Conservation (phyloP, 2,113 vertebrate genomes). For the Aythya baeri region DNA sequence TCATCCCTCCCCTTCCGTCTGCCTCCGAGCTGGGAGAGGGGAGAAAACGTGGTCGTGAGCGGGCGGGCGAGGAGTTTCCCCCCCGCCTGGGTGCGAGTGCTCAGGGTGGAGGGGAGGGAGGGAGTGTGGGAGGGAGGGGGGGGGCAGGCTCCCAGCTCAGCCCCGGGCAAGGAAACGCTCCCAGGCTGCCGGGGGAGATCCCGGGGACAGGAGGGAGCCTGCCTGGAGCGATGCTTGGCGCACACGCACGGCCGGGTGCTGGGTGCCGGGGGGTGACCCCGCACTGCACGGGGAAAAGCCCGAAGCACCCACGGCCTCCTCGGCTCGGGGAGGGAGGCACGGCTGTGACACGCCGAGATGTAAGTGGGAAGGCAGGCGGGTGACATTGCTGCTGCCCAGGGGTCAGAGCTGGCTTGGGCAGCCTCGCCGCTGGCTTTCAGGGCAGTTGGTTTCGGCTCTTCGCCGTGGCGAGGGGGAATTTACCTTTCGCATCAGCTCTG, state of each 20-base stretch:
- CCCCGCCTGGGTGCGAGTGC: neutral
- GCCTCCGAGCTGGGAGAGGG: neutral
- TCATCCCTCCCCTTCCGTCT: slow-evolving; percentile 43
- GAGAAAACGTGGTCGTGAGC: slow-evolving; percentile 26
- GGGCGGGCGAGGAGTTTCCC: slow-evolving; percentile 44
- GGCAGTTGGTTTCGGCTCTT: neutral
- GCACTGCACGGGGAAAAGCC: neutral
- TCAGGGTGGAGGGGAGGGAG: no score
- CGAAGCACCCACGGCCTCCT: neutral
- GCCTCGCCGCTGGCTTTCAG: neutral
- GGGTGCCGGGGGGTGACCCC: neutral
- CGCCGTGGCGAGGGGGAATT: neutral
- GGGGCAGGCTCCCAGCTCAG: neutral
- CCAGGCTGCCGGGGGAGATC: neutral
- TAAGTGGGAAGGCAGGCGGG: neutral
- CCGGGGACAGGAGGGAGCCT: neutral
- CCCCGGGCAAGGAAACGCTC: neutral
- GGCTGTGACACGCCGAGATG: neutral
- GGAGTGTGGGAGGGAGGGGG: no score
- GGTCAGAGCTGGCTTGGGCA: neutral
- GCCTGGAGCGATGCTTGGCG: neutral
- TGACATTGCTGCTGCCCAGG: slow-evolving; percentile 45
- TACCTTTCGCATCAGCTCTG: neutral
- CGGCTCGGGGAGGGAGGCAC: neutral
- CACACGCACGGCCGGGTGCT: neutral